Conservation (phyloP, 2,113 vertebrate genomes). For the Sinocyclocheilus anshuiensis region DNA sequence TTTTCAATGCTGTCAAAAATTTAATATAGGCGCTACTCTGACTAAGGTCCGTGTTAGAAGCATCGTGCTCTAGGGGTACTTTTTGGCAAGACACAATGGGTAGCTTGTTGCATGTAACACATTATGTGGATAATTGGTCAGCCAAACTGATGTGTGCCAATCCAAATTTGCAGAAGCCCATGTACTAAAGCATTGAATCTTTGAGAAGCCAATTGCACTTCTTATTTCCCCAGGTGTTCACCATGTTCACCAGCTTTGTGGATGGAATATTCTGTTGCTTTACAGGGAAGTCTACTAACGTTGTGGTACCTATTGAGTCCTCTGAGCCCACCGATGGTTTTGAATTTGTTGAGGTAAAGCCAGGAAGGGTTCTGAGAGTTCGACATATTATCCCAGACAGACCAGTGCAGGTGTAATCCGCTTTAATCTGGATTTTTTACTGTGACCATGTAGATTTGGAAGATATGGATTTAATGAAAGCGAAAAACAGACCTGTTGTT, state of each 20-base stretch:
- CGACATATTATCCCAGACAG: slow-evolving; percentile 77
- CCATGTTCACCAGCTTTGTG: slow-evolving; percentile 87
- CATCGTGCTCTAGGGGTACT: too few species aligned
- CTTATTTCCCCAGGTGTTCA: slow-evolving; percentile 58
- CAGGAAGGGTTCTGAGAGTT: slow-evolving; percentile 86
- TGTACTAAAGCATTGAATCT: background rate
- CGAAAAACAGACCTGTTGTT: background rate
- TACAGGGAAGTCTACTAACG: slow-evolving; percentile 80
- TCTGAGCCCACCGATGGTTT: slow-evolving; percentile 85
- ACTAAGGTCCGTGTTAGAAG: too few species aligned
- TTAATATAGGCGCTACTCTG: too few species aligned
- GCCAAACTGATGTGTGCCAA: background rate
- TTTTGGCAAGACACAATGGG: too few species aligned
- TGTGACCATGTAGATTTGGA: background rate
- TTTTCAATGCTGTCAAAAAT: too few species aligned
- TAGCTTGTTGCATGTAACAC: too few species aligned
- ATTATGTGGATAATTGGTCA: background rate
- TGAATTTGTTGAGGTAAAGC: slow-evolving; percentile 94
- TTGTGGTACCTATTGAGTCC: slow-evolving; percentile 82
- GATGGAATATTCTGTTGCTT: slow-evolving; percentile 90
- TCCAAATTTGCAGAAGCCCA: background rate
- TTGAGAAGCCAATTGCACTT: background rate
- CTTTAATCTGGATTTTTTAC: slow-evolving; percentile 45
- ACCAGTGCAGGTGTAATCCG: slow-evolving; percentile 48
- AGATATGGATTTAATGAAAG: background rate